These are phyloP conservation scores for Sesamia nonagrioides DNA, from an alignment of 1,140 invertebrate genomes.

Conservation along the genomic window DNA sequence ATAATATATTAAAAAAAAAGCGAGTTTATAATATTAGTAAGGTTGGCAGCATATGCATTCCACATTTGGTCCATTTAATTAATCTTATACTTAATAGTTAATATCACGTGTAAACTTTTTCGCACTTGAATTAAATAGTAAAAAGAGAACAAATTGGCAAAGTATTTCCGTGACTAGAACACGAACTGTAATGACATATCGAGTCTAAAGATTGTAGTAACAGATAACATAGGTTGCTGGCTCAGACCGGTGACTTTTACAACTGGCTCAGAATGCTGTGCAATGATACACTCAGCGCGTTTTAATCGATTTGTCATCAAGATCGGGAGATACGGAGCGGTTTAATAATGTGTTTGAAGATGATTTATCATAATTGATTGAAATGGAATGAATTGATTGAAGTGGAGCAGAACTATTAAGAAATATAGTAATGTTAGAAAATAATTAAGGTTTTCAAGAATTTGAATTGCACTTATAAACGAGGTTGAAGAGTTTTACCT, in stretches of 20 bases:
- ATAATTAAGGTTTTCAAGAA: no score
- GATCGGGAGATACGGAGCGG: neutral
- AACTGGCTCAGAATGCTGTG: conserved; percentile 9
- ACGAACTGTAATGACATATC: conserved; percentile 21
- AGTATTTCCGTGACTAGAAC: neutral
- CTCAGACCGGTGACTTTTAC: conserved; percentile 24
- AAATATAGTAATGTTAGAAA: no score
- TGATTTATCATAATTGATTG: conserved; percentile 8
- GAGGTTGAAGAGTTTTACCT: no score
- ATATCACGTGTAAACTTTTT: no score
- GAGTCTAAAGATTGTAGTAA: conserved; percentile 8
- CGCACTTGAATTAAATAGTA: no score
- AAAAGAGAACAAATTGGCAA: neutral
- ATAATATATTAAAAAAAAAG: no score
- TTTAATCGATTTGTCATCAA: conserved; percentile 26
- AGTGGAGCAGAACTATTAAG: no score
- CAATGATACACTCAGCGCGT: conserved; percentile 22
- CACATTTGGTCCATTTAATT: no score
- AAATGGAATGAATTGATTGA: neutral
- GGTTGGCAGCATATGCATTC: no score
- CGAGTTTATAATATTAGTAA: no score
- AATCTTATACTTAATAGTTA: no score
- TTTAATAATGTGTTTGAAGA: conserved; percentile 1
- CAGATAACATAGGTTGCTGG: conserved; percentile 33
- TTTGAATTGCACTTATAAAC: no score